A percentile compares a stretch with the other conserved stretches of the same genome.
phyloP scores from a whole-genome alignment of 2,888 invertebrate genomes.

The Meteorus colon region DNA sequence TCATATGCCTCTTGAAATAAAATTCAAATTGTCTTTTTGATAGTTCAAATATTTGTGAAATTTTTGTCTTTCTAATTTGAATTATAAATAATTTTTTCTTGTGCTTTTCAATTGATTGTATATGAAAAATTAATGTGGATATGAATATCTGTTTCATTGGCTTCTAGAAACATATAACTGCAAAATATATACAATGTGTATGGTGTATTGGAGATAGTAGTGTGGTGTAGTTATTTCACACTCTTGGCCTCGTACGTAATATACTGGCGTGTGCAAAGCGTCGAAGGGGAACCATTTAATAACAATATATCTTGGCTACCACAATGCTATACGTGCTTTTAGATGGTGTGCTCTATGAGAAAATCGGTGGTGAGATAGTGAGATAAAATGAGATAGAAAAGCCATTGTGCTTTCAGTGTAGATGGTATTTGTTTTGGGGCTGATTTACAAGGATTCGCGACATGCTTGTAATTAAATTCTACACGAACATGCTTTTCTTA shows the following conservation, averaged over 20 bases:
- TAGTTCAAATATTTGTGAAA: background rate
- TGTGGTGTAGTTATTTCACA: slow-evolving; percentile 1
- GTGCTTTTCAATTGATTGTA: background rate
- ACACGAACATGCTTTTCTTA: slow-evolving; percentile 37
- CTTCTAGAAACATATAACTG: background rate
- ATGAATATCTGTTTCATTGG: background rate
- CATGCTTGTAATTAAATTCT: slow-evolving; percentile 58
- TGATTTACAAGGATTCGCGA: slow-evolving; percentile 58
- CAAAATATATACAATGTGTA: background rate
- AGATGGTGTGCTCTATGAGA: slow-evolving; percentile 17
- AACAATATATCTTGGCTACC: slow-evolving; percentile 71
- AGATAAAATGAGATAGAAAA: slow-evolving; percentile 44
- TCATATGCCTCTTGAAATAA: background rate
- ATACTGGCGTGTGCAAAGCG: slow-evolving; percentile 63
- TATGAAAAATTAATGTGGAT: background rate
- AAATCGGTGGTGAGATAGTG: slow-evolving; percentile 47
- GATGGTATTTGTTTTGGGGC: slow-evolving; percentile 56
- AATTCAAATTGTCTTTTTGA: background rate
- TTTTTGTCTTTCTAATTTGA: background rate
- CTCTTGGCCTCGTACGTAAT: slow-evolving; percentile 54
- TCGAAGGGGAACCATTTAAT: slow-evolving; percentile 71
- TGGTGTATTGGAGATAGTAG: background rate
- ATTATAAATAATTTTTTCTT: background rate
- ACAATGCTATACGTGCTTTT: slow-evolving; percentile 56
- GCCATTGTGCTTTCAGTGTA: slow-evolving; percentile 50